Conservation (phyloP, 2,113 vertebrate genomes). For the Lophochroa leadbeateri region DNA sequence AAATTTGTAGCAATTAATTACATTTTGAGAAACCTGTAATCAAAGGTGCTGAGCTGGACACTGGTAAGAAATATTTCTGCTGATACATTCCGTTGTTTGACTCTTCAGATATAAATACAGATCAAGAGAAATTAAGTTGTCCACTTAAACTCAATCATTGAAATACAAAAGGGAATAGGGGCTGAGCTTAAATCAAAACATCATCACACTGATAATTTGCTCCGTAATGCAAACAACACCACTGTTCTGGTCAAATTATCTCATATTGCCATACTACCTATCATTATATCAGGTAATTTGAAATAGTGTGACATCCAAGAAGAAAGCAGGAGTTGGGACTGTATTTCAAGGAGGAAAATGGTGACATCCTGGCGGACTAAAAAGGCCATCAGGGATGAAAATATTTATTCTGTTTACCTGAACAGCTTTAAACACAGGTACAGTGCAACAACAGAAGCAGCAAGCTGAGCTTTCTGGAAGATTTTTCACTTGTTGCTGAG, state of each 20-base stretch:
- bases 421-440: background rate
- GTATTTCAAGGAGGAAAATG: background rate
- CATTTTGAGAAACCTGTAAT: background rate
- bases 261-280: background rate
- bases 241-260: background rate
- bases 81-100: background rate
- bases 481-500: background rate
- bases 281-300: background rate
- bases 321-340: background rate
- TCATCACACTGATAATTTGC: background rate
- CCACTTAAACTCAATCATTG: background rate
- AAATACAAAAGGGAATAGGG: constrained; percentile 26
- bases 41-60: background rate
- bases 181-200: constrained; percentile 47
- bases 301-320: background rate
- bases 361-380: background rate
- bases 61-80: background rate
- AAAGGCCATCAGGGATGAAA: background rate
- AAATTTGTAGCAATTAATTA: background rate
- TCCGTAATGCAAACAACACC: background rate
- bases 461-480: background rate
- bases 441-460: background rate
- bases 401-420: background rate
- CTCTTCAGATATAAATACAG: background rate
- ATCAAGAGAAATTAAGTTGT: constrained; percentile 49